Base-by-base conservation (phyloP, 1,140 invertebrate genomes). In the Daktulosphaira vitifoliae region DNA sequence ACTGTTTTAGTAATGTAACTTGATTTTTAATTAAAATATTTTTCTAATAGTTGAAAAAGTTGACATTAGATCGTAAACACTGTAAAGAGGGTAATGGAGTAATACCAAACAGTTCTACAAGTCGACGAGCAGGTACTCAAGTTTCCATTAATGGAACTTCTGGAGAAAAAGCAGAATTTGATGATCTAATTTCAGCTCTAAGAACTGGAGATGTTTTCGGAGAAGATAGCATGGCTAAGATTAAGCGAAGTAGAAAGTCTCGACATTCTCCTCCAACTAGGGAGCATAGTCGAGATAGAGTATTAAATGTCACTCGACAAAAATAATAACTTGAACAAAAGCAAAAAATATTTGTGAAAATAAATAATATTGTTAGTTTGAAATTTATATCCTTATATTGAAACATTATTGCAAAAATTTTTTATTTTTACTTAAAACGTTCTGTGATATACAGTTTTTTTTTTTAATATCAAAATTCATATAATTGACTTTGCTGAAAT, bases 201-300 rank as follows among this genome's bases (percentile, higher is more conserved):
- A 78, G 94, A 71, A 96, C 93, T 1, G 96, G 95, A 0, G 95
- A 98, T 73, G 92, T 98, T 0, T 98, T 98, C 74, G 92, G 92
- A 0, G 94, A 98, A 74, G 94, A 98, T 73, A 68, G 68, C 48
- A 90, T 97, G 68, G 91, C 90, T 26, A 93, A 92, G 74, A 90
- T 92, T 75, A 90, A 92, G 69, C 77, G 90, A 38, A 89, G 85
- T 9, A 79, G 86, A 56, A 84, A 86, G 70, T 76, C 79, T 59
- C 76, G 81, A 18, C 76, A 79, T 67, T 83, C 81, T 0, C 81
- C 82, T 0, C 81, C 85, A 0, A 80, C 83, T 70, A 76, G 84
- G 38, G 85, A 86, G 71, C 84, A 86, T 69, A 86, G 84, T n/a
- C 77, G 85, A 22, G 85, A 87, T 71, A 72, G 85, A 65, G 77